Base-by-base conservation (phyloP, 1,140 invertebrate genomes). In the Cardiocondyla obscurior region DNA sequence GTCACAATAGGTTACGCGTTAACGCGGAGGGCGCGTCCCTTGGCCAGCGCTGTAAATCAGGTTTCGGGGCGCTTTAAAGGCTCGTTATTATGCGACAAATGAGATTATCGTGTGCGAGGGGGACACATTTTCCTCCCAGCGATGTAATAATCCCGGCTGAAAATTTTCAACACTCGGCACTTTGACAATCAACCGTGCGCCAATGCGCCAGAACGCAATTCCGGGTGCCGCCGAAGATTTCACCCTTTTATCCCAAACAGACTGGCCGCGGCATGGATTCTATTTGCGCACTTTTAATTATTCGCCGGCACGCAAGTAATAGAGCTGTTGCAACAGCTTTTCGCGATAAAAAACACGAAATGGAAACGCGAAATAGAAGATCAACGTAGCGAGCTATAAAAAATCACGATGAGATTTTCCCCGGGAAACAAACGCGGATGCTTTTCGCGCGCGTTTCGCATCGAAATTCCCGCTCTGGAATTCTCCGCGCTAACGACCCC, bases 61-160 rank as follows among this genome's bases (percentile, higher is more conserved):
- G 42, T 76, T 76, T 76, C 25, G 58, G 73, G 14, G 49, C 19
- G 58, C 30, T 76, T 76, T 65, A 76, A 64, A 65, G 58, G 58
- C 42, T 49, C 73, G 73, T 76, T 76, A 76, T 76, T 76, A 65
- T 36, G 44, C 42, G 73, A 49, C 58, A 42, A 76, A 76, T 49
- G 58, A 49, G 42, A 76, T 76, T 76, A 76, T 76, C 30, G 57
- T 30, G 58, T 76, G 42, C 65, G 42, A 76, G 65, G 62, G 58
- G 73, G 39, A 76, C 73, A 76, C 58, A 76, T 76, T 76, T 65
- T 39, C 30, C 58, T 65, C 73, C 65, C 58, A 58, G 36, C 58
- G 58, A 14, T n/a, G 73, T 76, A 76, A 62, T 76, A 76, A 65
- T 76, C 19, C 19, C 30, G 42, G n/a, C 58, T 22, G 58, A 36